Evolutionary conservation across 2,797 vertebrate genomes (phyloP), one percentile per base, ranked within the genome.

Genomic region (Mus caroli): DNA sequence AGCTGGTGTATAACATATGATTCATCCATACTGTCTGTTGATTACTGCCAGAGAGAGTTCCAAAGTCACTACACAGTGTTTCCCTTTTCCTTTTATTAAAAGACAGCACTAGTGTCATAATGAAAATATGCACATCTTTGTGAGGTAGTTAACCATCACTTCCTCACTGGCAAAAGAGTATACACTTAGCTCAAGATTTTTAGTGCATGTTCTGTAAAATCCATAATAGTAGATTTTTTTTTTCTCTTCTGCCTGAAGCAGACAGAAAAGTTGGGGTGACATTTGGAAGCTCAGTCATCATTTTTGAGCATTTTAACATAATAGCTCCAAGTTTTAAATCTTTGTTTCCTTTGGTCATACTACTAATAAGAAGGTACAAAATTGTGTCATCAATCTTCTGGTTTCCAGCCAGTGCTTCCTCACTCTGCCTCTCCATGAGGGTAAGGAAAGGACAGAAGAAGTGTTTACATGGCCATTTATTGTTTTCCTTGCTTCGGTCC

Each of bases 21-120:
- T 76, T n/a, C 19, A 52, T 62, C 58, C 22, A 40, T 22, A 11
- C 7, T 34, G 5, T 13, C 7, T 60, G 26, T 84, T 94, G 17
- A 76, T 77, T 90, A 64, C 43, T 46, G 9, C 43, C 31, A 22
- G 52, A 24, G 43, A 34, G 50, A 92, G 73, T 75, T 56, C 78
- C 31, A 93, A 75, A 56, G 26, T 58, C 76, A 13, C 7, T 83
- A 5, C 52, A 75, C 2, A 37, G 7, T 83, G 24, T 75, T 93
- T 77, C n/a, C 52, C n/a, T 82, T 96, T 89, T n/a, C 43, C 76
- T 67, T 94, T 89, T 91, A 22, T 67, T 37, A 83, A 64, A 92
- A 90, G 46, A 6, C 31, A 69, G 46, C 46, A 52, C 31, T 69
- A 50, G 46, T 92, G 8, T 83, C 19, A 56, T 73, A 75, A 88